phyloP scores from a whole-genome alignment of 2,113 vertebrate genomes.

The Heterocephalus glaber region DNA sequence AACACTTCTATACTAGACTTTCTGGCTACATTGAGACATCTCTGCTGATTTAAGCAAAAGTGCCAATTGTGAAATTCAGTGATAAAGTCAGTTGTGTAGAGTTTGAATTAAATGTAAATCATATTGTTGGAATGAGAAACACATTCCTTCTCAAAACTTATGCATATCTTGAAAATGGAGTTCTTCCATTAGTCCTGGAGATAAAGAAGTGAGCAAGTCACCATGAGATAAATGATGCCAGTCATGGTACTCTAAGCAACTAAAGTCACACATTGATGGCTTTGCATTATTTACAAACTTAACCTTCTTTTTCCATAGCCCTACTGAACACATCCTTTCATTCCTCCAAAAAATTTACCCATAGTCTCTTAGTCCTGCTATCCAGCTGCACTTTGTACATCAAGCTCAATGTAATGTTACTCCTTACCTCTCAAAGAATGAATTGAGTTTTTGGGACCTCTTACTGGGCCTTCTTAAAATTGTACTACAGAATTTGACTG shows the following conservation, averaged over 20 bases:
- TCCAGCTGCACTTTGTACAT: slow-evolving; percentile 92
- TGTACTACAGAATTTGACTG: slow-evolving; percentile 93
- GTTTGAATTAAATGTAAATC: slow-evolving; percentile 99
- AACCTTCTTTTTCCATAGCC: slow-evolving; percentile 88
- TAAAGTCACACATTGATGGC: slow-evolving; percentile 97
- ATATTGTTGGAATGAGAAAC: slow-evolving; percentile 97
- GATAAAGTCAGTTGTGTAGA: slow-evolving; percentile 95
- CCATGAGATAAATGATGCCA: slow-evolving; percentile 95
- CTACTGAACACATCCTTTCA: slow-evolving; percentile 92
- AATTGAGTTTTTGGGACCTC: slow-evolving; percentile 92
- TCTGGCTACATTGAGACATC: slow-evolving; percentile 91
- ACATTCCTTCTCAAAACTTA: slow-evolving; percentile 97
- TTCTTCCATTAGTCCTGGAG: slow-evolving; percentile 93
- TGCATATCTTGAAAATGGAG: slow-evolving; percentile 91
- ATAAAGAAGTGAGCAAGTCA: slow-evolving; percentile 96
- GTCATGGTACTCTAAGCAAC: slow-evolving; percentile 96
- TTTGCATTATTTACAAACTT: slow-evolving; percentile 96
- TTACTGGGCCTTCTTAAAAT: slow-evolving; percentile 94
- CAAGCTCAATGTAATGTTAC: slow-evolving; percentile 88
- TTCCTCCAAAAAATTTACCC: slow-evolving; percentile 94
- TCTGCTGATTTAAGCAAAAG: slow-evolving; percentile 96
- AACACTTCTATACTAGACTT: slow-evolving; percentile 90
- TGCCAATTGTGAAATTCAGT: slow-evolving; percentile 96
- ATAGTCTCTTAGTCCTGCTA: slow-evolving; percentile 90
- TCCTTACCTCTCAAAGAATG: slow-evolving; percentile 91